These are phyloP conservation scores for Zoanthus solanderi DNA, from an alignment of 92 coral and sea anemone species.

Conservation along the genomic window DNA sequence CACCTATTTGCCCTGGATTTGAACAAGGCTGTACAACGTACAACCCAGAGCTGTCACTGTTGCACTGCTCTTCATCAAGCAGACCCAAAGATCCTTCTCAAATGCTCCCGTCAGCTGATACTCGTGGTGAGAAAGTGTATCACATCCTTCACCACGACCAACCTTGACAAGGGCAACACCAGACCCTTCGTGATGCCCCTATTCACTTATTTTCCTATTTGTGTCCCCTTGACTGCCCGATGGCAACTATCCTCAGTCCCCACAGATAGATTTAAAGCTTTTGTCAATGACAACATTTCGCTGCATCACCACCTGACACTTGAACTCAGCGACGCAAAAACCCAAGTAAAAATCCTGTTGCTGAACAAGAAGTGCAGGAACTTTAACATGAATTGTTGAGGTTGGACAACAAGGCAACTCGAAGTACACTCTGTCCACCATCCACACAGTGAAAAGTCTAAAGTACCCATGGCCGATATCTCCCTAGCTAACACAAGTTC, in stretches of 20 bases:
- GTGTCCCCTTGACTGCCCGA: too few species aligned
- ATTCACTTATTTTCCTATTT: too few species aligned
- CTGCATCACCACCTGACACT: too few species aligned
- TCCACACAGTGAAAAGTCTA: slow-evolving; percentile 32
- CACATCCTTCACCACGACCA: neutral
- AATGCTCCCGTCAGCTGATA: neutral
- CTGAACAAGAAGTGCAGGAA: too few species aligned
- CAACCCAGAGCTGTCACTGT: neutral
- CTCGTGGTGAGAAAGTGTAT: too few species aligned
- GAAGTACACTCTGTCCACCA: slow-evolving; percentile 21
- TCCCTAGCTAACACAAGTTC: slow-evolving; percentile 5
- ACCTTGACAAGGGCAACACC: neutral
- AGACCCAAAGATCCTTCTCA: neutral
- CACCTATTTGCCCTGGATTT: neutral
- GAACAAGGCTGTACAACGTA: neutral
- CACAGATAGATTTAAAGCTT: too few species aligned
- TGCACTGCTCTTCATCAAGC: neutral
- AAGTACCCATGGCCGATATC: slow-evolving; percentile 22
- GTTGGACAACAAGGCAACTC: slow-evolving; percentile 19
- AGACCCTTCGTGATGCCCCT: too few species aligned
- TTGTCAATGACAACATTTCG: too few species aligned
- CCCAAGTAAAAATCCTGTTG: too few species aligned
- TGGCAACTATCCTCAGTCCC: too few species aligned
- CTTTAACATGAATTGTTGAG: too few species aligned
- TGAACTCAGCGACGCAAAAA: too few species aligned